Base-by-base conservation (phyloP, 92 coral and sea anemone species). In the Porites cylindrica region DNA sequence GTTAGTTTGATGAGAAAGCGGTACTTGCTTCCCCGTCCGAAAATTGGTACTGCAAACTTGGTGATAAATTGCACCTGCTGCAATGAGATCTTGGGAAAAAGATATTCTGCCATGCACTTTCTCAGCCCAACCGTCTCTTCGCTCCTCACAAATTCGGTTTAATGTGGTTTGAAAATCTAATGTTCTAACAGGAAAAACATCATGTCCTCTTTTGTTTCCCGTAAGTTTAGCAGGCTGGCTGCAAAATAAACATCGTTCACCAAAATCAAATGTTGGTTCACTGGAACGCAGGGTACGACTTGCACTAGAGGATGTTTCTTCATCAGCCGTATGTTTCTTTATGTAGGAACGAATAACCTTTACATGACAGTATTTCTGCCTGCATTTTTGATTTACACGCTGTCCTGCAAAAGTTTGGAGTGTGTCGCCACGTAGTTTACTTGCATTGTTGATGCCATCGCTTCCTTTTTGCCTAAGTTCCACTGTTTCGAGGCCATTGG, bases 41-140 rank as follows among this genome's bases (percentile, higher is more conserved):
- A 75, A 75, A 61, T 51, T 75, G 66, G 80, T 11, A 61, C 80
- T 52, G 80, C n/a, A 75, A 51, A 75, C 13, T 51, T 75, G 80
- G 43, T 53, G 59, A 51, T 17, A 75, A 24, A 24, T n/a, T 19
- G 38, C 80, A 52, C 80, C 80, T 29, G 80, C 64, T 51, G 64
- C 80, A 75, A 75, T 75, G 12, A 75, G 80, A 51, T 51, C 80
- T 75, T 29, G 80, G 65, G 64, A 8, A 75, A 75, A 54, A 2
- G 80, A 19, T 52, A 75, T 52, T 52, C 43, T 74, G 7, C 58
- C 18, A 11, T 5, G 16, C 64, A 75, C 62, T 60, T 51, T 51
- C 12, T 75, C 66, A 21, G 80, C 80, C 64, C 80, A 75, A 51
- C n/a, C 11, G 43, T 52, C 80, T 13, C 64, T 24, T 21, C 64